Percentiles rank a stretch among this genome's conserved stretches.
Conservation (phyloP, 2,888 invertebrate genomes). For the Amphiduros pacificus region DNA sequence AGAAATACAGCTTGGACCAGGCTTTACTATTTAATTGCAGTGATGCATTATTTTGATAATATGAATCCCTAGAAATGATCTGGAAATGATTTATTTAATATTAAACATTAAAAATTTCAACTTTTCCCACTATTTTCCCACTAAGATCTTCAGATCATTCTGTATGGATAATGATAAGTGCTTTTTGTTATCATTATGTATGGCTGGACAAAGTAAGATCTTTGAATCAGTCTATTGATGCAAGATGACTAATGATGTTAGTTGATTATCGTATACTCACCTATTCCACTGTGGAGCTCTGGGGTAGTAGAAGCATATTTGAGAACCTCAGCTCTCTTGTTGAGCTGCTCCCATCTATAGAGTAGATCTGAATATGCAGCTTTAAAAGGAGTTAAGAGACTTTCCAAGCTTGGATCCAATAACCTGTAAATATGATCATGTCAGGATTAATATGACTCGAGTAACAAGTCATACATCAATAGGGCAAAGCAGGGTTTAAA, state of each 20-base stretch:
- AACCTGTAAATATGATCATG: no score
- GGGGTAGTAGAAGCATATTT: conserved; percentile 65
- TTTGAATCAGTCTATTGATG: no score
- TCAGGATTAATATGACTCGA: no score
- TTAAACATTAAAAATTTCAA: no score
- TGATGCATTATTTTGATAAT: no score
- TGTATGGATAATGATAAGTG: no score
- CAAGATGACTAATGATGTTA: no score
- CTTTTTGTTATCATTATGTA: background rate
- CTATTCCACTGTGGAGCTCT: conserved; percentile 67
- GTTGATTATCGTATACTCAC: conserved; percentile 32
- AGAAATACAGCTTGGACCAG: background rate
- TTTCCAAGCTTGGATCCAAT: conserved; percentile 62
- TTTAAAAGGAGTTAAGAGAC: conserved; percentile 81
- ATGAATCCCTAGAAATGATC: no score
- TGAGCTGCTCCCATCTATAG: conserved; percentile 80
- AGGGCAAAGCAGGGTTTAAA: background rate
- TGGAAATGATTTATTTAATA: no score
- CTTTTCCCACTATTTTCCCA: no score
- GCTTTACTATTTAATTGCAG: background rate
- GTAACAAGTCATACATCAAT: no score
- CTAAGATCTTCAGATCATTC: no score
- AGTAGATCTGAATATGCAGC: conserved; percentile 85
- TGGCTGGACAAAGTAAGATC: background rate
- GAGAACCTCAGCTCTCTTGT: conserved; percentile 77